Conservation (phyloP, 2,888 invertebrate species). For the Ormyrus rosae region DNA sequence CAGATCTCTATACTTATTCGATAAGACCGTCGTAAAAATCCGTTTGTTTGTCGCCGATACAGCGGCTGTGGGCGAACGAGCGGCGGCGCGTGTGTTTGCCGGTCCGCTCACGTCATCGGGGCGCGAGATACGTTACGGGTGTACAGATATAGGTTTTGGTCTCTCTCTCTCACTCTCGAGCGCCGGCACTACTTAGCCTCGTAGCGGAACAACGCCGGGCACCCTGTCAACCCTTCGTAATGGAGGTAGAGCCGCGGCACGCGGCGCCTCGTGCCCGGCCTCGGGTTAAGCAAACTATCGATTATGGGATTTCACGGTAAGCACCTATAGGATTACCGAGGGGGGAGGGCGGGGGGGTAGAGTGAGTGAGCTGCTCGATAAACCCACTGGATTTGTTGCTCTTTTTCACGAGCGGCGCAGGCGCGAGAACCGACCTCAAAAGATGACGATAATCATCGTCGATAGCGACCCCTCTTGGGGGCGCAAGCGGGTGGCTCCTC, state of each 20-base stretch:
- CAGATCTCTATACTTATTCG: too few species aligned
- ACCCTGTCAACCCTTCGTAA: constrained; percentile 59
- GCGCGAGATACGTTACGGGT: too few species aligned
- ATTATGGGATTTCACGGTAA: constrained; percentile 76
- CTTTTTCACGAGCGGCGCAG: constrained; percentile 63
- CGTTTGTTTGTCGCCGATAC: too few species aligned
- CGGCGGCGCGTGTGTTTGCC: background rate
- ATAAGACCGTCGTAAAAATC: too few species aligned
- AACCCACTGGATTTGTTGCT: constrained; percentile 74
- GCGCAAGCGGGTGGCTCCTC: background rate
- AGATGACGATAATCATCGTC: constrained; percentile 24
- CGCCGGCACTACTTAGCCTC: constrained; percentile 2
- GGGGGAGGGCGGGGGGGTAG: background rate
- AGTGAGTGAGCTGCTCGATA: constrained; percentile 67
- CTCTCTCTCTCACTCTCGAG: too few species aligned
- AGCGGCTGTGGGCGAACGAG: too few species aligned
- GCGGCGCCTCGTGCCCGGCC: constrained; percentile 73
- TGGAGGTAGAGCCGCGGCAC: constrained; percentile 68
- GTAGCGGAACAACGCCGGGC: background rate
- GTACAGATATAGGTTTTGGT: too few species aligned
- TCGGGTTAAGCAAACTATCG: constrained; percentile 76
- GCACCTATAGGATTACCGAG: constrained; percentile 75
- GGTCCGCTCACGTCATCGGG: too few species aligned
- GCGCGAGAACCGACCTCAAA: constrained; percentile 35
- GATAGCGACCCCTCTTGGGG: constrained; percentile 7